A percentile compares a stretch with the other conserved stretches of the same genome.
Conservation (phyloP, 2,888 invertebrate genomes). For the Drosophila nigritarsus region DNA sequence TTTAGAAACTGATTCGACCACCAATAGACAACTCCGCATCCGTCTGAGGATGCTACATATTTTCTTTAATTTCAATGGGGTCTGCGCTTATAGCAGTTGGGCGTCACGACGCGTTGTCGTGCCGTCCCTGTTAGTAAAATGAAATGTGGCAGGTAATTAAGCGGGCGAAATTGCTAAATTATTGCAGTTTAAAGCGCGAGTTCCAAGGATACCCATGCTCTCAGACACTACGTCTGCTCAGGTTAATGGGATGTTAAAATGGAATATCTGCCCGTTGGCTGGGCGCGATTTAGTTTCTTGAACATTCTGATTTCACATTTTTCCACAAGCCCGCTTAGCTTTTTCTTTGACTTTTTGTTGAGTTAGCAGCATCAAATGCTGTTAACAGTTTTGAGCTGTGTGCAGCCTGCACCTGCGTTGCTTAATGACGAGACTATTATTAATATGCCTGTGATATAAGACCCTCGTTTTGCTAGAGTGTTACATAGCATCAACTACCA, state of each 20-base stretch:
- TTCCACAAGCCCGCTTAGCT: constrained; percentile 12
- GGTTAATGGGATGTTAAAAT: constrained; percentile 84
- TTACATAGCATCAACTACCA: constrained; percentile 1
- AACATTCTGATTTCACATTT: constrained; percentile 26
- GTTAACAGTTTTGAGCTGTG: constrained; percentile 22
- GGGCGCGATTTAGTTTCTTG: constrained; percentile 22
- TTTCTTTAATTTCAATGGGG: constrained; percentile 39
- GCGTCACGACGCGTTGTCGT: constrained; percentile 18
- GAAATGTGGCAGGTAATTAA: constrained; percentile 85
- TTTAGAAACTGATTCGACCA: background rate
- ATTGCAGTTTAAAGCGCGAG: constrained; percentile 72
- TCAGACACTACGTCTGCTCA: constrained; percentile 63
- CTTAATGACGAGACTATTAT: constrained; percentile 78
- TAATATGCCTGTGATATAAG: constrained; percentile 76
- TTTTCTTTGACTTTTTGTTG: constrained; percentile 41
- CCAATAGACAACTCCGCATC: constrained; percentile 4
- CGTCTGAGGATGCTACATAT: constrained; percentile 2
- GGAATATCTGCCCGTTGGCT: constrained; percentile 67
- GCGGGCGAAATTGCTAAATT: constrained; percentile 84
- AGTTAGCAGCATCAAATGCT: constrained; percentile 29
- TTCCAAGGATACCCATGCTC: constrained; percentile 15
- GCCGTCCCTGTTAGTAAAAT: constrained; percentile 67
- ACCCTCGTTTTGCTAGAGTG: constrained; percentile 2
- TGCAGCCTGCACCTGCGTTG: constrained; percentile 52
- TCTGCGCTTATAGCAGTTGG: constrained; percentile 19